Base-by-base conservation (phyloP, 2,113 vertebrate species). In the Rhinolophus sinicus region DNA sequence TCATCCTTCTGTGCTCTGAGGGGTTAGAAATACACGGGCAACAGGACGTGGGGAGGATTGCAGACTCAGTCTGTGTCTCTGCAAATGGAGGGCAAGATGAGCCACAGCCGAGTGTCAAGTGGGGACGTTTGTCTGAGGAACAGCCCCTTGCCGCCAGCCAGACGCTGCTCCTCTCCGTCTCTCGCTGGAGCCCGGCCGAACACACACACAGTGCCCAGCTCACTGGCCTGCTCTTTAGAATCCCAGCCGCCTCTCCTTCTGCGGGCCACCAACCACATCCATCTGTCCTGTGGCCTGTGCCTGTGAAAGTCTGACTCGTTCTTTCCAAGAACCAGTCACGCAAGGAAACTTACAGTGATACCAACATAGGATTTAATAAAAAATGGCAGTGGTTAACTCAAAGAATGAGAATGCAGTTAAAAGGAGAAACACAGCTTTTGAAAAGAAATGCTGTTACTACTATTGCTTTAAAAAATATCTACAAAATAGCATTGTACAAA, bases 1-100 rank as follows among this genome's bases (percentile, higher is more conserved):
- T 54, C 60, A 69, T 96, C 95, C 93, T 22, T 85, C 89, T 93
- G 95, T 0, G 0, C 75, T 94, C 81, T n/a, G 92, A 92, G 81
- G 91, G 87, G 88, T 10, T 47, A 1, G 54, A 69, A 4, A 35
- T 47, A 15, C 52, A 2, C 8, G 10, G 50, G 33, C 96, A 88
- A 77, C 97, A 96, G 94, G 86, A 26, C 6, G 21, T 0, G 47
- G 47, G 47, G 13, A 35, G 26, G 50, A 9, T 0, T 0, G 67
- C 3, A 8, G n/a, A 30, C 8, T 73, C 3, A 0, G 18, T 9
- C 21, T 8, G 5, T 15, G 16, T 18, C 52, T 67, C 13, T 7
- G 18, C 40, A 19, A 18, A n/a, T 5, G 22, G 2, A 40, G 54
- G n/a, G 47, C 47, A 50, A 50, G 47, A 50, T 50, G 47, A 50